A percentile compares a stretch with the other conserved stretches of the same genome.
phyloP scores from a whole-genome alignment of 2,797 vertebrate genomes.

The Pterois miles region DNA sequence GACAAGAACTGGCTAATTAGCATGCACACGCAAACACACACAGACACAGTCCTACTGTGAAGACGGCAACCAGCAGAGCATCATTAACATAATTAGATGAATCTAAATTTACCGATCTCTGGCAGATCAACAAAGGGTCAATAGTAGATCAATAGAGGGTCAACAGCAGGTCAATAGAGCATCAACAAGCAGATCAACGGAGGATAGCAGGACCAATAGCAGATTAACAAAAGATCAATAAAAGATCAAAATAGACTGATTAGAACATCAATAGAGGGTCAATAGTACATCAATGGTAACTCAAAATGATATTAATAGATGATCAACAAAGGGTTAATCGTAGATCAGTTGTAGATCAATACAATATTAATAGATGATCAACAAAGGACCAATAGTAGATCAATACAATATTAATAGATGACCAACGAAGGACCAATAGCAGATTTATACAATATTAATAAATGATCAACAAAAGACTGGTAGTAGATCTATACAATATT shows the following conservation, averaged over 20 bases:
- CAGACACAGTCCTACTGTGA: slow-evolving; percentile 9
- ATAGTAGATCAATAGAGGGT: background rate
- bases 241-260: too few species aligned
- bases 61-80: background rate
- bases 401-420: background rate
- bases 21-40: slow-evolving; percentile 23
- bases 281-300: background rate
- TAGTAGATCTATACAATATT: background rate
- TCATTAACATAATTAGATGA: background rate
- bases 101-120: background rate
- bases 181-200: background rate
- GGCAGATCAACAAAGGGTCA: background rate
- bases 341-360: background rate
- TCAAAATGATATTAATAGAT: too few species aligned
- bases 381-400: background rate
- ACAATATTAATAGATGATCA: background rate
- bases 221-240: background rate
- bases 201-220: background rate
- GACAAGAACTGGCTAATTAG: slow-evolving; percentile 53
- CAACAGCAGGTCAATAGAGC: background rate
- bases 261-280: background rate
- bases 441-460: too few species aligned
- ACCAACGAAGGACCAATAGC: background rate
- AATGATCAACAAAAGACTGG: too few species aligned
- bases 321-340: too few species aligned